Evolutionary conservation across 1,140 invertebrate genomes (phyloP), one percentile per base, ranked within the genome.

Genomic region (Brachionus koreanus): DNA sequence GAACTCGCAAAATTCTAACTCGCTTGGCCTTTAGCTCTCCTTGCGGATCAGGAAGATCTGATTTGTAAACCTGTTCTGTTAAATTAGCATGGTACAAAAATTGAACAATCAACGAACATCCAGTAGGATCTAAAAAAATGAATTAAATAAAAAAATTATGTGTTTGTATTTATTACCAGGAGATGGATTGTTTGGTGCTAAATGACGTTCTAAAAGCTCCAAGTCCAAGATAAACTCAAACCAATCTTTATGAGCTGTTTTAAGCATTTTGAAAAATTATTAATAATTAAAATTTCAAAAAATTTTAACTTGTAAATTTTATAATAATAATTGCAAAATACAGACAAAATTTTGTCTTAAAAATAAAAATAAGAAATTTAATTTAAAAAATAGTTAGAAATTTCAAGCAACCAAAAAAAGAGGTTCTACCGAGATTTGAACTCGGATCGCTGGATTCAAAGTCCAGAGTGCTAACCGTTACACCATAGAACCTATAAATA

Each of bases 391-490:
- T n/a, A n/a, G n/a, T n/a, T n/a, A n/a, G n/a, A n/a, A n/a, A n/a
- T n/a, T n/a, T n/a, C n/a, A n/a, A n/a, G n/a, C n/a, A n/a, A n/a
- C n/a, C n/a, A n/a, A n/a, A n/a, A n/a, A n/a, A n/a, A n/a, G n/a
- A 74, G 69, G 69, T 74, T 74, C 69, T 74, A 74, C 69, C 69
- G 69, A 74, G 69, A 74, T 74, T 74, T 74, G 69, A 74, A 74
- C 69, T 74, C 69, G 69, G 69, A 74, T 74, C 43, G 69, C 69
- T 74, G 69, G 69, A 74, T 74, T 74, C 69, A 74, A 74, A 74
- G 69, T 74, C 69, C 69, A 74, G 69, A 74, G 69, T 74, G 69
- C 69, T 74, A 74, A 74, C 69, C 69, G 69, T 74, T 74, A 74
- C 69, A 74, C 69, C 69, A 74, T 74, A 74, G 69, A 74, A 74